Percentiles rank a stretch among this genome's conserved stretches.
Conservation (phyloP, 2,113 vertebrate genomes). For the Aegotheles bennettii region DNA sequence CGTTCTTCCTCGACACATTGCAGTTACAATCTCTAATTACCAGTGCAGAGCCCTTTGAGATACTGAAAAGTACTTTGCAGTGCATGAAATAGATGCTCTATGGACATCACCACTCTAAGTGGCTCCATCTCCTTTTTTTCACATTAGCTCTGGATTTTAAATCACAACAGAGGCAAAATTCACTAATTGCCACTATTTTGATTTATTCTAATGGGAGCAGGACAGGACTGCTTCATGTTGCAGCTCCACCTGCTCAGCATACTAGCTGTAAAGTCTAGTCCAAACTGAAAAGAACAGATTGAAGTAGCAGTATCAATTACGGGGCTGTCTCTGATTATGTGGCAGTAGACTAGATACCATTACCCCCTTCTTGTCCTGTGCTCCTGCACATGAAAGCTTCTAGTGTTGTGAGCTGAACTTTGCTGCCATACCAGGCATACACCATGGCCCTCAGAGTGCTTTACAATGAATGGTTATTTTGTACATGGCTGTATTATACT, state of each 20-base stretch:
- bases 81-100: background rate
- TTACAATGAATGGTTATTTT: background rate
- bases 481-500: background rate
- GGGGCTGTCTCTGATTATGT: background rate
- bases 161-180: background rate
- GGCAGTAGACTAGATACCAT: background rate
- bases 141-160: background rate
- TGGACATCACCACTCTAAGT: background rate
- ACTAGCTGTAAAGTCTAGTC: background rate
- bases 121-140: background rate
- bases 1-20: fast-evolving
- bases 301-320: background rate
- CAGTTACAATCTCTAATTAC: background rate
- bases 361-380: background rate
- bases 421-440: background rate
- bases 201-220: background rate
- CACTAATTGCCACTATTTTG: background rate
- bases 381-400: background rate
- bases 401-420: background rate
- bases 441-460: background rate
- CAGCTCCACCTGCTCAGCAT: background rate
- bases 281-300: background rate
- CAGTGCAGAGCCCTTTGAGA: background rate
- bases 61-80: background rate
- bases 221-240: background rate